Base-by-base conservation (phyloP, 1,140 invertebrate genomes). In the Sarcophaga bullata region DNA sequence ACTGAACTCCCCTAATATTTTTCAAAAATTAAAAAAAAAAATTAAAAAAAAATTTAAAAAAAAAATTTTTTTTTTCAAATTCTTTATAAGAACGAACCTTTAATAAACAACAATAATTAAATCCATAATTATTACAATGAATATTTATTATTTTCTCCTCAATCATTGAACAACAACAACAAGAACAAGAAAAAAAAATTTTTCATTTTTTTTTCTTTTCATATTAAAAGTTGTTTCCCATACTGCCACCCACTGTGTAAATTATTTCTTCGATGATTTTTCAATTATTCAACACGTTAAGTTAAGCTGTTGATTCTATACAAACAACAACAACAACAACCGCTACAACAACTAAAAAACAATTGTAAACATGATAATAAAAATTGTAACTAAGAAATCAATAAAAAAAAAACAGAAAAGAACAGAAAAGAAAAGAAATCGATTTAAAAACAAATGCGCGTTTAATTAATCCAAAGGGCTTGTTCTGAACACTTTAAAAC, bases 381-480 rank as follows among this genome's bases (percentile, higher is more conserved):
- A 8, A 58, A 58, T 58, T n/a, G 5, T 58, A 58, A 58, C 8
- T n/a, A 58, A 58, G n/a, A 58, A 58, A 58, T 58, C 54, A 58
- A 58, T 58, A 58, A 58, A 58, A 13, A 58, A 37, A 37, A 58
- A 58, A 15, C 52, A n/a, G n/a, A n/a, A 58, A 58, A n/a, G 54
- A n/a, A 58, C 54, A 58, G 4, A 37, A 37, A 37, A 37, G 4
- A 37, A 37, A 37, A 37, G 4, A 37, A 37, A 37, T 37, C 25
- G 25, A 37, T 37, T 37, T 37, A 37, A 37, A 37, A 37, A 37
- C 25, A 37, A 37, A 37, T 37, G 25, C 25, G 1, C 25, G 25
- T 37, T 58, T 58, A 58, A 58, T 58, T 58, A 58, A n/a, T n/a
- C 54, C n/a, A 58, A 58, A 58, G 54, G 54, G 54, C 54, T 58